These are phyloP conservation scores for Avahi laniger DNA, from an alignment of 2,797 vertebrate genomes.

Conservation along the genomic window DNA sequence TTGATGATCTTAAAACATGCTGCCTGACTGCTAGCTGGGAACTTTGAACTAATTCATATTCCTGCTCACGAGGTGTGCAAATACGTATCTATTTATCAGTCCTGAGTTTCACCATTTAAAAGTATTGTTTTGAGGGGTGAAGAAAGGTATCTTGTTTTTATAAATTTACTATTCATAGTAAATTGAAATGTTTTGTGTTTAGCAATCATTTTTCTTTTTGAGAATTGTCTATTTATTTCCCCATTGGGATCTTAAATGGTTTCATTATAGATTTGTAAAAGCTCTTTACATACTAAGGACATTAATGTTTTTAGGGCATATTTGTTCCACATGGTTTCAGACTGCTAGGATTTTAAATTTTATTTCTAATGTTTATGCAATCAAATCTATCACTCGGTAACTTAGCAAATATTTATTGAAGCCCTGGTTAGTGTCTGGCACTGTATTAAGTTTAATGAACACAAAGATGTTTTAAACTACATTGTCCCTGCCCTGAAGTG, in stretches of 20 bases:
- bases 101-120: neutral
- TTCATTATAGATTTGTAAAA: neutral
- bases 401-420: neutral
- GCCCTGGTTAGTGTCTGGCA: neutral
- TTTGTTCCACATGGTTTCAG: neutral
- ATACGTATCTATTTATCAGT: too few species aligned
- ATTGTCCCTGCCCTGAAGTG: too few species aligned
- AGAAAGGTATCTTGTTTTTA: neutral
- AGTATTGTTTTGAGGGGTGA: neutral
- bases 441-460: neutral
- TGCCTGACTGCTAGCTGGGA: neutral
- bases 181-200: neutral
- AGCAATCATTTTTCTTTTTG: neutral
- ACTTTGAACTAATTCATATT: neutral
- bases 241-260: neutral
- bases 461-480: neutral
- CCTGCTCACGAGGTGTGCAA: too few species aligned
- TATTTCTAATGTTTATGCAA: neutral
- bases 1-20: neutral
- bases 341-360: neutral
- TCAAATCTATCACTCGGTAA: neutral
- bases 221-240: neutral
- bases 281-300: constrained; percentile 28
- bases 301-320: neutral
- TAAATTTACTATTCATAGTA: neutral